phyloP scores from a whole-genome alignment of 2,888 invertebrate species.

The Catocala fraxini region DNA sequence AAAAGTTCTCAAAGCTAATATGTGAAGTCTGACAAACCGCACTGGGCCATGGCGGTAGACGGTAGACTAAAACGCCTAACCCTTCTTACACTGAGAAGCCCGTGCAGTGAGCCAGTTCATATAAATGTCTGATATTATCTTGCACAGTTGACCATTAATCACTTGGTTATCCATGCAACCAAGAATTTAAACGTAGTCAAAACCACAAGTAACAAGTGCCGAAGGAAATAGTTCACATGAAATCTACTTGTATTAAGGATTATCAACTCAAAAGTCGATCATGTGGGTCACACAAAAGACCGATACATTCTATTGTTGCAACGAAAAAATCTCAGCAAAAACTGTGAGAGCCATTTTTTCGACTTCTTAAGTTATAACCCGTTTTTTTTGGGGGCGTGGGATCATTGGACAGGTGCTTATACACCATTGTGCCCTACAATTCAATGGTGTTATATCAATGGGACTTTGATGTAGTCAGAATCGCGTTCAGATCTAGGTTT shows the following conservation, averaged over 20 bases:
- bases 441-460: slow-evolving; percentile 23
- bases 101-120: too few species aligned
- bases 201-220: slow-evolving; percentile 9
- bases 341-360: slow-evolving; percentile 57
- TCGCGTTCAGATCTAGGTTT: slow-evolving; percentile 17
- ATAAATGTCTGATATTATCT: too few species aligned
- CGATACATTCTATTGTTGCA: slow-evolving; percentile 30
- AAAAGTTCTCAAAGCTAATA: too few species aligned
- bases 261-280: slow-evolving; percentile 32
- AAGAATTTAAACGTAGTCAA: neutral
- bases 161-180: too few species aligned
- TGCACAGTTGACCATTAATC: too few species aligned
- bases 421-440: slow-evolving; percentile 50
- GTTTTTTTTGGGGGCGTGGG: slow-evolving; percentile 81
- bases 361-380: slow-evolving; percentile 65
- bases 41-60: too few species aligned
- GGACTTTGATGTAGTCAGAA: slow-evolving; percentile 27
- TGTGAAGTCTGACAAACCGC: too few species aligned
- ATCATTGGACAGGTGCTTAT: slow-evolving; percentile 70
- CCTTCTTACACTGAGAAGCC: too few species aligned
- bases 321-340: slow-evolving; percentile 53
- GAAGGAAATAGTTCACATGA: slow-evolving; percentile 7
- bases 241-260: neutral
- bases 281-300: slow-evolving; percentile 34
- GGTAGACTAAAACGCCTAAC: too few species aligned